Evolutionary conservation across 2,113 vertebrate species (phyloP), one percentile per base, ranked within the genome.

Genomic region (Lepisosteus osseus): DNA sequence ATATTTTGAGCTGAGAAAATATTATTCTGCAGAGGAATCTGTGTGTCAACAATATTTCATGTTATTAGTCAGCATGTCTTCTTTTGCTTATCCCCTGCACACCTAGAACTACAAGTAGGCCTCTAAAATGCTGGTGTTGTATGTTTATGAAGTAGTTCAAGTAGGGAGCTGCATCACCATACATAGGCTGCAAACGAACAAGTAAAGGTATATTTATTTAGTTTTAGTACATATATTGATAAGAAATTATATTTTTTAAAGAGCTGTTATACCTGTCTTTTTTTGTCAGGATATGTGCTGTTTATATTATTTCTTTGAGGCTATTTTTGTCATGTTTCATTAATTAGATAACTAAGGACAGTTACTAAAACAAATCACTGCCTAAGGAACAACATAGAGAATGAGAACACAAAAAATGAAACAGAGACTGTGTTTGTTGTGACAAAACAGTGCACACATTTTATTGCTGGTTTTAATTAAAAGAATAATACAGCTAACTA

Each of bases 371-470:
- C n/a, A 51, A 59, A 59, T 4, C 14, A n/a, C 57, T 59, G 57
- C 57, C 57, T 59, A n/a, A 6, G 14, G 57, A 59, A 59, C 5
- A 59, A 59, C n/a, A 59, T 13, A 59, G 1, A 51, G 47, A 9
- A 51, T 5, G 13, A 59, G n/a, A 59, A 59, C 9, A 59, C n/a
- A 59, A 59, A 6, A 59, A n/a, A 13, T n/a, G 4, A 59, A 12
- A 59, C 3, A n/a, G 57, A 59, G 9, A 9, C n/a, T 13, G 12
- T 1, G 14, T 59, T 59, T 59, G 29, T 29, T 29, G 57, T 59
- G 12, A 59, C 57, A 59, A 59, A 59, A 59, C 56, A 59, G 56
- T 59, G 56, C 56, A 59, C 56, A 59, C n/a, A n/a, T 59, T 59
- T 59, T 59, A 59, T 59, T 59, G 56, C 56, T 59, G n/a, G 13